Base-by-base conservation (phyloP, 2,113 vertebrate genomes). In the Sinocyclocheilus anshuiensis region DNA sequence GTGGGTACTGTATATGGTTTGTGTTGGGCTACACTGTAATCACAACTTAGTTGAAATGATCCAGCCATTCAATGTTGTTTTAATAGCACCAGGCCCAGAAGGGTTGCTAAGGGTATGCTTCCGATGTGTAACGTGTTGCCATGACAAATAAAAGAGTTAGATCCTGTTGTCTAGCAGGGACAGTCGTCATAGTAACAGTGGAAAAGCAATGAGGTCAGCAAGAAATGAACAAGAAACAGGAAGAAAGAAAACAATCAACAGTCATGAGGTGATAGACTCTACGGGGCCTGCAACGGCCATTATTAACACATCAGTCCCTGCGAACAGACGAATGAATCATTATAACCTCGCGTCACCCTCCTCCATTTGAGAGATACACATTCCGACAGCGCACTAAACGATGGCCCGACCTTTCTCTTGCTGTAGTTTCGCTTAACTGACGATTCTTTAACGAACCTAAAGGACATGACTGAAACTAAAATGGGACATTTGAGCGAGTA, bases 91-190 rank as follows among this genome's bases (percentile, higher is more conserved):
- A 78, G 89, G 90, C 91, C 90, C 84, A 89, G 71, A 87, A 15
- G 16, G 75, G 93, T 94, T 94, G 91, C 92, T 87, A 91, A 48
- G 84, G 90, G 90, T 83, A 92, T 59, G 93, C 92, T 89, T 91
- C 90, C 77, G 80, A 90, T 89, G 76, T 89, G 76, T 90, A 89
- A 72, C 71, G 84, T 42, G 92, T 93, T 92, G 90, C 93, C 92
- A 94, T 92, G 91, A 94, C 93, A 94, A 94, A 94, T 89, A 93
- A 89, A 77, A 91, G 86, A 86, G 90, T 86, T 33, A 61, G 57
- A n/a, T 83, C 88, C 7, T 72, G 18, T 42, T 83, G 89, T 89
- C 85, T 82, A 83, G 83, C 87, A 84, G 90, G 57, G 22, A 61
- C 22, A 61, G 57, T 92, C 57, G 75, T 88, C 90, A 86, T 15